Conservation (phyloP, 2,888 invertebrate species). For the Apodemia hepburni region DNA sequence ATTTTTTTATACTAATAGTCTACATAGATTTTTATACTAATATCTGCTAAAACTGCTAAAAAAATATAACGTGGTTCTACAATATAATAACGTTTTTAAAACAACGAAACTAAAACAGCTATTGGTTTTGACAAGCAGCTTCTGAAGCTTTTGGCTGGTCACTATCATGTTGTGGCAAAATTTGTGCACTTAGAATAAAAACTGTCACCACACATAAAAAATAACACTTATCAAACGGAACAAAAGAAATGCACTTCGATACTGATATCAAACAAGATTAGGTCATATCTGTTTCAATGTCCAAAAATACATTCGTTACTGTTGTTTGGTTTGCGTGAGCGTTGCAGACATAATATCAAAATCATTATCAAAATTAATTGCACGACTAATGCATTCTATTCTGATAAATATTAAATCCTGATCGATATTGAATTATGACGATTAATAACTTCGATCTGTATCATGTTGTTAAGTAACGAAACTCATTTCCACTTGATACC, state of each 20-base stretch:
- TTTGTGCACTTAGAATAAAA: too few relatives aligned
- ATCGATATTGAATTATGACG: background rate
- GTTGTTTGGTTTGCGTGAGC: background rate
- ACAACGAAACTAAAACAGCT: too few relatives aligned
- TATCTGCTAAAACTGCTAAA: too few relatives aligned
- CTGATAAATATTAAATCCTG: background rate
- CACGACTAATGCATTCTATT: background rate
- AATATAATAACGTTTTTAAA: too few relatives aligned
- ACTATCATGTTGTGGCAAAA: too few relatives aligned
- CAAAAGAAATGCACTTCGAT: constrained; percentile 10
- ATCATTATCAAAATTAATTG: background rate
- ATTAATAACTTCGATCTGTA: background rate
- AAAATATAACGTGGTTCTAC: too few relatives aligned
- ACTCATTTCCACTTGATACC: background rate
- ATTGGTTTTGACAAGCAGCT: too few relatives aligned
- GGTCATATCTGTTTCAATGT: background rate
- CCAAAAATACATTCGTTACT: constrained; percentile 7
- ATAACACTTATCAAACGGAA: background rate
- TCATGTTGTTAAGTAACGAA: background rate
- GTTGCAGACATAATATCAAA: background rate
- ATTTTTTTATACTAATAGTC: too few relatives aligned
- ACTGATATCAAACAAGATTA: constrained; percentile 1
- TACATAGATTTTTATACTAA: too few relatives aligned
- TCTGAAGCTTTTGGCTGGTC: too few relatives aligned
- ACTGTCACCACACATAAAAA: background rate